These are phyloP conservation scores for Syngnathus typhle DNA, from an alignment of 2,113 vertebrate genomes.

Conservation along the genomic window DNA sequence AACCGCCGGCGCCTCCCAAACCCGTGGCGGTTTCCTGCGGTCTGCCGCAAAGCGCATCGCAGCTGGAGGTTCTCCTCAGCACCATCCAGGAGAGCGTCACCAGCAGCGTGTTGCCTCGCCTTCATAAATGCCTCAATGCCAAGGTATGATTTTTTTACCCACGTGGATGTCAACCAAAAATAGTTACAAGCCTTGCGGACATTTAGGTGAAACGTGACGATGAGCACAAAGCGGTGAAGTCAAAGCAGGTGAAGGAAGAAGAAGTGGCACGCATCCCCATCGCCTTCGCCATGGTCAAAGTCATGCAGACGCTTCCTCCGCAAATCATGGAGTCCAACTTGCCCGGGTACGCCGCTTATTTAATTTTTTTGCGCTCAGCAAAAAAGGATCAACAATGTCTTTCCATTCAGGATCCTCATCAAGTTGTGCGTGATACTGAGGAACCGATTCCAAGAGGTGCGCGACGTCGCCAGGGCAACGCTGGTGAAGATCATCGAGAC, in stretches of 20 bases:
- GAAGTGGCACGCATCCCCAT: slow-evolving; percentile 87
- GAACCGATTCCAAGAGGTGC: slow-evolving; percentile 90
- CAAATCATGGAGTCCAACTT: slow-evolving; percentile 86
- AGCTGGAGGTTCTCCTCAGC: slow-evolving; percentile 76
- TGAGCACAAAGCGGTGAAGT: slow-evolving; percentile 89
- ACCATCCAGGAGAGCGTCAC: slow-evolving; percentile 80
- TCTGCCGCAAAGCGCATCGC: slow-evolving; percentile 79
- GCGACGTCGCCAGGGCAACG: slow-evolving; percentile 86
- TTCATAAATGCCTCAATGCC: slow-evolving; percentile 86
- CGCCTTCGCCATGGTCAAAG: slow-evolving; percentile 91
- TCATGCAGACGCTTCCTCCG: slow-evolving; percentile 88
- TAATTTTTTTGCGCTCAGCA: not conserved
- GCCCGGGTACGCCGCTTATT: slow-evolving; percentile 68
- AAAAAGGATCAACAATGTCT: not conserved
- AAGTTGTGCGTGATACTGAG: slow-evolving; percentile 88
- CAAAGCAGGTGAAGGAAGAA: slow-evolving; percentile 85
- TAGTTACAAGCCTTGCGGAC: not conserved
- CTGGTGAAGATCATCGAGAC: slow-evolving; percentile 87
- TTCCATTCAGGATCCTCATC: slow-evolving; percentile 78
- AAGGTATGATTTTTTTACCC: slow-evolving; percentile 69
- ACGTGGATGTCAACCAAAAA: not conserved
- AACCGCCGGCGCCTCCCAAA: slow-evolving; percentile 4
- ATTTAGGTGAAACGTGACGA: slow-evolving; percentile 84
- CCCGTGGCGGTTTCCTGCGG: slow-evolving; percentile 48
- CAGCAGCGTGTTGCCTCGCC: slow-evolving; percentile 79